These are phyloP conservation scores for Netelia inedita DNA, from an alignment of 2,888 invertebrate genomes.

Conservation along the genomic window DNA sequence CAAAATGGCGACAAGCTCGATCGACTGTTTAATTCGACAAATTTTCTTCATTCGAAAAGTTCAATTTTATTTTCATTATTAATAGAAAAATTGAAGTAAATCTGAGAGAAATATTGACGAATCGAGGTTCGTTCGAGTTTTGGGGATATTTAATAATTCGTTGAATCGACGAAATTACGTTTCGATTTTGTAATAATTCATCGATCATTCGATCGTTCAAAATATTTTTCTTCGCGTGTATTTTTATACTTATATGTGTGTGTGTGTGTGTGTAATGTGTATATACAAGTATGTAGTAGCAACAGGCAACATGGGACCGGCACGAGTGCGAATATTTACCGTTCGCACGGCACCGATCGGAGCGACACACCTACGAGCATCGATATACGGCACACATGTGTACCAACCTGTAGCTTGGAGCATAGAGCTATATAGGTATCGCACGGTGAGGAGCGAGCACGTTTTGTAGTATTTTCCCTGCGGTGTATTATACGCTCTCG, in stretches of 20 bases:
- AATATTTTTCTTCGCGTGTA: conserved; percentile 35
- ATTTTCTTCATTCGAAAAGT: too few relatives aligned
- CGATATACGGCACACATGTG: neutral
- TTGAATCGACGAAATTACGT: conserved; percentile 13
- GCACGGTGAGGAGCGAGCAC: conserved; percentile 23
- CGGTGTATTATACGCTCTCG: neutral
- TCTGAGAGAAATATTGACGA: too few relatives aligned
- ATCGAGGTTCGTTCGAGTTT: neutral
- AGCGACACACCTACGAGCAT: conserved; percentile 13
- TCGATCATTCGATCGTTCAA: conserved; percentile 6
- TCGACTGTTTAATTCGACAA: too few relatives aligned
- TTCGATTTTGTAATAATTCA: neutral
- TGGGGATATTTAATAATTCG: too few relatives aligned
- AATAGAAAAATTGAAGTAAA: too few relatives aligned
- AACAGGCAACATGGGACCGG: neutral
- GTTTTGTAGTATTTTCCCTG: conserved; percentile 14
- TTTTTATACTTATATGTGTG: neutral
- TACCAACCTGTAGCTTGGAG: conserved; percentile 35
- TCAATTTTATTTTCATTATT: too few relatives aligned
- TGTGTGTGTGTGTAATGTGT: neutral
- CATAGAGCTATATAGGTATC: neutral
- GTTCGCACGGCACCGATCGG: conserved; percentile 50
- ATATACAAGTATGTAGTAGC: neutral
- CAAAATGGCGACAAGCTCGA: too few relatives aligned
- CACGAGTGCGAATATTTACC: conserved; percentile 53